Evolutionary conservation across 2,113 vertebrate species (phyloP), one percentile per base, ranked within the genome.

Genomic region (Heteronetta atricapilla): DNA sequence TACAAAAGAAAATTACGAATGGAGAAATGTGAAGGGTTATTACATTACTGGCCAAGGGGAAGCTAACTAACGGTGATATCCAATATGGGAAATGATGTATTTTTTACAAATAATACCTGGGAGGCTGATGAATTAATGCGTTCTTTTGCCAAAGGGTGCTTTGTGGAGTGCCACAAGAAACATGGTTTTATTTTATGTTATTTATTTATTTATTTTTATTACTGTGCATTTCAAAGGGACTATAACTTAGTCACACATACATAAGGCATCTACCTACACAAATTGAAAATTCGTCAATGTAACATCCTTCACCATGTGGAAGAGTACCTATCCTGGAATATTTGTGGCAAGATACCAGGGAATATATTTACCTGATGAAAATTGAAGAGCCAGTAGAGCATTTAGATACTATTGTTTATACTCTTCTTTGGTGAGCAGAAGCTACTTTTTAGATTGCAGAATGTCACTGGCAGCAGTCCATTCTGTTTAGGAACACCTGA

Each of bases 81-180:
- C 55, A 83, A 83, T 50, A 81, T 83, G 23, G 75, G 72, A 88
- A 95, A 86, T 90, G 5, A 72, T 75, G 64, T 91, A 78, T 95
- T 94, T 94, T 95, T 96, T 82, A 91, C 56, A 95, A 82, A 86
- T 88, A 95, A 60, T 80, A 60, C 73, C 64, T 75, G 50, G 38
- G 34, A 93, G 33, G 8, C 52, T 78, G 56, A 86, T 81, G 68
- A 95, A 86, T 86, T 93, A 95, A 90, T 83, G 68, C 72, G 38
- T 11, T 92, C 48, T 96, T 83, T 89, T 90, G 94, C 94, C 77
- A 94, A 92, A 93, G 77, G 56, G 68, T 33, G 5, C 62, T 93
- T 88, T 90, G 48, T 56, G 38, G 34, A 91, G 5, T 50, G 59
- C 25, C 88, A 53, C 2, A 78, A 80, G 34, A 52, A 60, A 25